Conservation (phyloP, 2,888 invertebrate species). For the Pseudolycoriella hygida region DNA sequence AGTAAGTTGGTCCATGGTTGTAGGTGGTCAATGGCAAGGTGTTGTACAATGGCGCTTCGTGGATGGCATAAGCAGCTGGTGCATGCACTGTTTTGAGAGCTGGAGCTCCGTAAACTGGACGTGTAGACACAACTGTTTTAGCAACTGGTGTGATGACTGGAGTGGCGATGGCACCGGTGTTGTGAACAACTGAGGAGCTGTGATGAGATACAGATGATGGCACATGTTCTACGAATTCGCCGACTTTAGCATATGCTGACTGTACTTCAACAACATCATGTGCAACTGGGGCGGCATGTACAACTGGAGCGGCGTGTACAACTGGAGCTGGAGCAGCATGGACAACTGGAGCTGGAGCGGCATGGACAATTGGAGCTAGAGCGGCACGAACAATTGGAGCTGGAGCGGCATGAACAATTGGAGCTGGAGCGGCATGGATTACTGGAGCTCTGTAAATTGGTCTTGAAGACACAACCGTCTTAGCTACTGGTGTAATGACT, state of each 20-base stretch:
- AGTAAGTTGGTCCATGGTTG: too few species aligned
- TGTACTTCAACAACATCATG: background rate
- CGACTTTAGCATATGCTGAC: constrained; percentile 12
- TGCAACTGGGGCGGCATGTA: too few species aligned
- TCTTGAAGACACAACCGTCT: too few species aligned
- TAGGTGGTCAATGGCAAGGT: too few species aligned
- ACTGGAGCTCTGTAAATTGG: background rate
- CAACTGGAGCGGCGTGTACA: background rate
- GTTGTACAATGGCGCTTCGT: too few species aligned
- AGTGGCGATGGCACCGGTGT: constrained; percentile 9
- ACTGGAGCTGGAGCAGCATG: background rate
- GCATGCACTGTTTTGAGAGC: background rate
- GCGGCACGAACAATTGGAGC: constrained; percentile 10
- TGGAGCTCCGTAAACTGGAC: background rate
- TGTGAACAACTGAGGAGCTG: constrained; percentile 32
- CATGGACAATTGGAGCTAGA: constrained; percentile 12
- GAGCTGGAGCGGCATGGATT: constrained; percentile 6
- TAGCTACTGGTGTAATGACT: constrained; percentile 5
- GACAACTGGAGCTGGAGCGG: background rate
- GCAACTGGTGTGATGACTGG: constrained; percentile 6
- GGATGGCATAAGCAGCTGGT: too few species aligned
- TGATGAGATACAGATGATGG: constrained; percentile 37
- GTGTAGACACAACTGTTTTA: too few species aligned
- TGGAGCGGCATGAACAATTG: background rate
- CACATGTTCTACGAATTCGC: constrained; percentile 17